A percentile compares a stretch with the other conserved stretches of the same genome.
These are phyloP conservation scores for Drosophila lutescens DNA, from an alignment of 2,888 invertebrate species.

Conservation along the genomic window DNA sequence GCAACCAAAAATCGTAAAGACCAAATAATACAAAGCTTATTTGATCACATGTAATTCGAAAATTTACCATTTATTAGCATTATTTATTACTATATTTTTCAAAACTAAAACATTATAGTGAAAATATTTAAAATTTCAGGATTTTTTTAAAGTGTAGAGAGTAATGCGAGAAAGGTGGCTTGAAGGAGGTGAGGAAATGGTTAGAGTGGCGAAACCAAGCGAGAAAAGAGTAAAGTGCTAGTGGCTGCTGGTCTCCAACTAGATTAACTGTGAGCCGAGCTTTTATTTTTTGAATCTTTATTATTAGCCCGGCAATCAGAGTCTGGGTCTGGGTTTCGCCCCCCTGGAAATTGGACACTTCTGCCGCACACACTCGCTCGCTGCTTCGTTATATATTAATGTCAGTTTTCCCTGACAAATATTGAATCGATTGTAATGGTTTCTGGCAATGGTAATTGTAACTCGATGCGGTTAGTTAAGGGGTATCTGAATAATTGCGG, in stretches of 20 bases:
- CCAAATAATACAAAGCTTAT: no score
- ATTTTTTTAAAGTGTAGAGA: conserved; percentile 2
- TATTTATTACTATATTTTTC: no score
- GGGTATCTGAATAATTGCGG: conserved; percentile 38
- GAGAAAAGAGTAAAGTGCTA: conserved; percentile 23
- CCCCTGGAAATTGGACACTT: conserved; percentile 29
- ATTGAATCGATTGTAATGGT: conserved; percentile 58
- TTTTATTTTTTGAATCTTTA: conserved; percentile 55
- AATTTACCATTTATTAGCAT: no score
- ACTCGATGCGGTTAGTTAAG: conserved; percentile 41
- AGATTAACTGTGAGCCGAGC: conserved; percentile 71
- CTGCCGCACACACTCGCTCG: conserved; percentile 6
- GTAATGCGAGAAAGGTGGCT: conserved; percentile 4
- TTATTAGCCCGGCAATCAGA: conserved; percentile 43
- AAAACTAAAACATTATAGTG: no score
- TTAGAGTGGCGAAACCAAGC: conserved; percentile 3
- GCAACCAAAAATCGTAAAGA: no score
- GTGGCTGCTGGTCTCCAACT: conserved; percentile 59
- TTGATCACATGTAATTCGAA: no score
- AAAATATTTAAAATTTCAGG: not conserved
- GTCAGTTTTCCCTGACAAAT: conserved; percentile 68
- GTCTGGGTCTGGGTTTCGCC: not conserved
- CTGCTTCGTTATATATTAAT: conserved; percentile 65
- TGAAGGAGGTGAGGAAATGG: not conserved
- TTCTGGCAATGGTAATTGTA: conserved; percentile 47